phyloP scores from a whole-genome alignment of 2,113 vertebrate species.

The Myotis davidii region DNA sequence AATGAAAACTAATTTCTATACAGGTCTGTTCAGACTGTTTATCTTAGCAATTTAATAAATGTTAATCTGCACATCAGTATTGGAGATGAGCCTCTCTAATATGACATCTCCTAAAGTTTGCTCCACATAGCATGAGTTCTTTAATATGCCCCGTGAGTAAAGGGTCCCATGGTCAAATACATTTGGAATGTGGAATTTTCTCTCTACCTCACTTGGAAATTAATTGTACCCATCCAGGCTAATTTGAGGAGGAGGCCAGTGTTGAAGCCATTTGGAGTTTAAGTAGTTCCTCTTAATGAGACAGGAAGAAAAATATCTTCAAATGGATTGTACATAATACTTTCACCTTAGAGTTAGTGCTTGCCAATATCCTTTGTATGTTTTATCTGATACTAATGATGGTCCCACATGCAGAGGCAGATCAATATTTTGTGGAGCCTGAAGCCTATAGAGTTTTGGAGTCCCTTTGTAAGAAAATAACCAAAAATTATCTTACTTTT shows the following conservation, averaged over 20 bases:
- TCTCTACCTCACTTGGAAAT: neutral
- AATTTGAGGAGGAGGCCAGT: neutral
- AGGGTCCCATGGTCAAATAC: neutral
- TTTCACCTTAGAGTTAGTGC: neutral
- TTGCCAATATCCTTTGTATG: neutral
- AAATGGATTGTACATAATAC: neutral
- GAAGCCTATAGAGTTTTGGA: neutral
- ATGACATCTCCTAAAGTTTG: neutral
- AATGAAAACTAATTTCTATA: slow-evolving; percentile 1
- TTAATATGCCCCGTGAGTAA: neutral
- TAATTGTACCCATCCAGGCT: neutral
- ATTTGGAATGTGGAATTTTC: neutral
- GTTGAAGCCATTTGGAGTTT: neutral
- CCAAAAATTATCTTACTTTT: neutral
- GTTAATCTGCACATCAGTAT: neutral
- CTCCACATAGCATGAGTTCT: neutral
- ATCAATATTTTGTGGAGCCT: neutral
- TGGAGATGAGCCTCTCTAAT: neutral
- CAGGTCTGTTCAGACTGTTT: neutral
- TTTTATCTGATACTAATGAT: neutral
- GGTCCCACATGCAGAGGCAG: neutral
- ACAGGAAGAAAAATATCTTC: neutral
- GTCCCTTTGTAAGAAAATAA: neutral
- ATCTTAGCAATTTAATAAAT: neutral
- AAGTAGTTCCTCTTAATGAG: neutral